Percentiles rank a stretch among this genome's conserved stretches.
Evolutionary conservation across 2,888 invertebrate genomes (phyloP).

Genomic region (Tetrapedia diversipes): DNA sequence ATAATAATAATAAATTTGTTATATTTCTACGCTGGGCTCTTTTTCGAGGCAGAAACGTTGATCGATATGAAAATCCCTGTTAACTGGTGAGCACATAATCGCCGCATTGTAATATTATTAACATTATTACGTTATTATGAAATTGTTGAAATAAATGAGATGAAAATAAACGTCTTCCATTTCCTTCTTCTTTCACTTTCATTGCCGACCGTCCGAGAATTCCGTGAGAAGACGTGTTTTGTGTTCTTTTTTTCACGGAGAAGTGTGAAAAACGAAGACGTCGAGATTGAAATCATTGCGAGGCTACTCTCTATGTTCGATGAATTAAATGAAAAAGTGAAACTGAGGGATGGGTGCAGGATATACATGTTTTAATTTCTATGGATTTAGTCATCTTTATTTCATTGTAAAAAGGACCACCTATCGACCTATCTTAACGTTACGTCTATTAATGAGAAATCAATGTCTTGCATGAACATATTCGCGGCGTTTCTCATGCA

Average conservation of each 20-base stretch:
- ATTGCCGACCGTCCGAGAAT: conserved; percentile 4
- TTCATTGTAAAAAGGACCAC: conserved; percentile 63
- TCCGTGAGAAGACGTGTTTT: no score
- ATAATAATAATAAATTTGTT: conserved; percentile 76
- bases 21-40: conserved; percentile 82
- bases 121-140: conserved; percentile 83
- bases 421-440: conserved; percentile 52
- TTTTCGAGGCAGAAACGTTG: conserved; percentile 81
- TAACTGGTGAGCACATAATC: conserved; percentile 82
- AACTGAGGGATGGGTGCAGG: neutral
- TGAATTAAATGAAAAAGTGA: no score
- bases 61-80: conserved; percentile 83
- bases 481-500: conserved; percentile 54
- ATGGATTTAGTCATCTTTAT: conserved; percentile 55
- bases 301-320: no score
- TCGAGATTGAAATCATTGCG: no score
- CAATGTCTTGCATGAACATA: conserved; percentile 49
- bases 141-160: conserved; percentile 83
- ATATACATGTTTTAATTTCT: neutral
- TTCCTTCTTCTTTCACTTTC: conserved; percentile 65
- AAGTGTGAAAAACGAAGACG: no score
- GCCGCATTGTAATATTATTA: conserved; percentile 82
- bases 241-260: no score
- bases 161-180: conserved; percentile 78
- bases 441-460: conserved; percentile 54